Evolutionary conservation across 2,797 vertebrate genomes (phyloP).

Genomic region (Valencia hispanica): DNA sequence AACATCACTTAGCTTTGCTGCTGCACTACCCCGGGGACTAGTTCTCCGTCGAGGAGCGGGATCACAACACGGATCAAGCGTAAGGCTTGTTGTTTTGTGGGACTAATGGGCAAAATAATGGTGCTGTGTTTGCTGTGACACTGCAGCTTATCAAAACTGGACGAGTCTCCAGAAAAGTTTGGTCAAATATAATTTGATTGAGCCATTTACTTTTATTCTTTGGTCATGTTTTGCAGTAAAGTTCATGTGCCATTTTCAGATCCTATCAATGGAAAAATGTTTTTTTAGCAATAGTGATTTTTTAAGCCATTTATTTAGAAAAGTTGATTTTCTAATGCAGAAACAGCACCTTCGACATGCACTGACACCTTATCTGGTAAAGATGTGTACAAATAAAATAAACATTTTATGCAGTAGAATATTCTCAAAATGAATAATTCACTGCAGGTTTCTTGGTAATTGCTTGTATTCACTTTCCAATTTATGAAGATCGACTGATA

Average conservation of each 20-base stretch:
- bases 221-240: slow-evolving; percentile 26
- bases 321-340: not conserved
- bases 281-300: not conserved
- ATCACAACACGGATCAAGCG: slow-evolving; percentile 69
- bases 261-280: slow-evolving; percentile 33
- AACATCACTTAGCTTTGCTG: slow-evolving; percentile 75
- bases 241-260: slow-evolving; percentile 36
- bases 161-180: slow-evolving; percentile 32
- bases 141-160: slow-evolving; percentile 58
- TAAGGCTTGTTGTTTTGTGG: slow-evolving; percentile 51
- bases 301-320: not conserved
- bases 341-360: not conserved
- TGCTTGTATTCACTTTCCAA: not conserved
- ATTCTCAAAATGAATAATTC: not conserved
- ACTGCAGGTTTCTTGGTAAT: not conserved
- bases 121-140: slow-evolving; percentile 45
- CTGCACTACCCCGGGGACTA: slow-evolving; percentile 74
- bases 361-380: not conserved
- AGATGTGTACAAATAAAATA: not conserved
- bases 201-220: slow-evolving; percentile 6
- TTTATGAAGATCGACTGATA: not conserved
- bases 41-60: slow-evolving; percentile 76
- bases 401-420: not conserved
- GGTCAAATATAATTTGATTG: slow-evolving; percentile 1
- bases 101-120: slow-evolving; percentile 62